A percentile compares a stretch with the other conserved stretches of the same genome.
phyloP scores from a whole-genome alignment of 2,113 vertebrate genomes.

The Excalfactoria chinensis region DNA sequence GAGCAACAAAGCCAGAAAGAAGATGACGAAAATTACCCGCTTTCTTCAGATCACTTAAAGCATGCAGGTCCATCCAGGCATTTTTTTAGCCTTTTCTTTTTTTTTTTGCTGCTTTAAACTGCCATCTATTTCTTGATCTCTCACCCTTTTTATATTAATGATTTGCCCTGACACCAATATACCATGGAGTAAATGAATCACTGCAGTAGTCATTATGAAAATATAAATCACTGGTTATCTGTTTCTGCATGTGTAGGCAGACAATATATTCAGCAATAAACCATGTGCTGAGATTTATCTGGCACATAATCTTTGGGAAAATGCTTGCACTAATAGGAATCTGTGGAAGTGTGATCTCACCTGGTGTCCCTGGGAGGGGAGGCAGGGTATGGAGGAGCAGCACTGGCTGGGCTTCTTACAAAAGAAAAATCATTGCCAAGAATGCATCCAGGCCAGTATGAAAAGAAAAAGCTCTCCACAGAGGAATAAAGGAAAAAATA shows the following conservation, averaged over 20 bases:
- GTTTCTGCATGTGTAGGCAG: constrained; percentile 54
- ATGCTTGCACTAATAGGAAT: constrained; percentile 3
- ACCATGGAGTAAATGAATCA: constrained; percentile 63
- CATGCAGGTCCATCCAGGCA: background rate
- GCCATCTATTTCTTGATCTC: background rate
- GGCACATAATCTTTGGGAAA: constrained; percentile 51
- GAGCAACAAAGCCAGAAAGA: background rate
- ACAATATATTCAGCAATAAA: constrained; percentile 52
- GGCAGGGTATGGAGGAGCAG: background rate
- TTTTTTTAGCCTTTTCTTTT: background rate
- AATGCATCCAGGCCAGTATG: background rate
- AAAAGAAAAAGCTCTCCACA: background rate
- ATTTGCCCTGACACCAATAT: constrained; percentile 57
- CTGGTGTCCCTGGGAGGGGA: background rate
- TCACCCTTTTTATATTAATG: constrained; percentile 35
- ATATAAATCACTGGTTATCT: constrained; percentile 69
- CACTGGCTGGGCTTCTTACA: background rate
- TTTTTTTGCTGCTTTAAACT: constrained; percentile 26
- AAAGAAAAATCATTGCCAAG: background rate
- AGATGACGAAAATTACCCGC: background rate
- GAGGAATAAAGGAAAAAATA: background rate
- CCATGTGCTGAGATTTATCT: constrained; percentile 55
- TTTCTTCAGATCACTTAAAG: background rate
- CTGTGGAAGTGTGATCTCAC: constrained; percentile 38
- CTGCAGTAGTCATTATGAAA: constrained; percentile 59